Base-by-base conservation (phyloP, 2,113 vertebrate species). In the Oryzias woworae region DNA sequence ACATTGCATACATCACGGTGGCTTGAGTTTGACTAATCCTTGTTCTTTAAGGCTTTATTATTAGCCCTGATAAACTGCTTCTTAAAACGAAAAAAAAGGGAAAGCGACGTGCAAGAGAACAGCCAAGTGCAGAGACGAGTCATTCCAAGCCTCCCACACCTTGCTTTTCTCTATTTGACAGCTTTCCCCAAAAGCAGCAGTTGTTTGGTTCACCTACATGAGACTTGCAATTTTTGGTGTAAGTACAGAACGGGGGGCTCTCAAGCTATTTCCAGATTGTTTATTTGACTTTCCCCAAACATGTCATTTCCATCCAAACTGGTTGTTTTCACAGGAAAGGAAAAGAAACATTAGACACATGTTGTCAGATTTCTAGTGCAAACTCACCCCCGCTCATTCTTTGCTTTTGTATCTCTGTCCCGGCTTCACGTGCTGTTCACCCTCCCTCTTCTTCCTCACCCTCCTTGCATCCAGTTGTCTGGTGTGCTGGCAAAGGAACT, bases 1-100 rank as follows among this genome's bases (percentile, higher is more conserved):
- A 75, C 71, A 63, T 78, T 75, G 51, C 58, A 53, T 72, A 53
- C 43, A 70, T 85, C 82, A 81, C 66, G 22, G 46, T 4, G 58
- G 63, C 52, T 46, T 18, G 2, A 2, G 42, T 55, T 44, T 10
- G 67, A 62, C 58, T 24, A 23, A 60, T 66, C 22, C 53, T 62
- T 22, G 1, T 77, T 70, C 71, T 69, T 66, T 73, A 54, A 50
- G 31, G 47, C 17, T 77, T 67, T 74, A 77, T 78, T 77, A 71
- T 58, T 53, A 13, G 42, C 59, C 18, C 45, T 23, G 50, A 75
- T 77, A 43, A 79, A 49, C 52, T 71, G 50, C 36, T 36, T 26
- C 41, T 12, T 49, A 41, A 61, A 51, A 51, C 53, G 44, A 23
- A 59, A 55, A 65, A 23, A 18, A 23, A 36, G 10, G 8, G 8